Conservation (phyloP, 2,797 vertebrate species). For the Nyctibius grandis region DNA sequence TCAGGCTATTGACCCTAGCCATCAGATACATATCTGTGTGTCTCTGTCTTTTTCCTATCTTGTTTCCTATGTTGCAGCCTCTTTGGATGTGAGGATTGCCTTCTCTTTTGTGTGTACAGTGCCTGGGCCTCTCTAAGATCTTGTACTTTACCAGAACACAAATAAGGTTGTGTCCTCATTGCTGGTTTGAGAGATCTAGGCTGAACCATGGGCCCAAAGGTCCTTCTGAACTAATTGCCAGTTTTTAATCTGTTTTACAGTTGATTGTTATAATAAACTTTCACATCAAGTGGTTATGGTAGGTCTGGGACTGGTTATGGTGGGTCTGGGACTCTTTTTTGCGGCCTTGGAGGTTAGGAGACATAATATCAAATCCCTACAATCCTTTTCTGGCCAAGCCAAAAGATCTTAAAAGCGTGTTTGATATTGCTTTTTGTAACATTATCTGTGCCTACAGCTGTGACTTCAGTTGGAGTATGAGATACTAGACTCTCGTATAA, state of each 20-base stretch:
- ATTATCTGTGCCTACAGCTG: rapidly evolving
- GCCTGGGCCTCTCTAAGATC: not conserved
- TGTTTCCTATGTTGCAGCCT: not conserved
- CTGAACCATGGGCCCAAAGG: not conserved
- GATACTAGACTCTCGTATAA: not conserved
- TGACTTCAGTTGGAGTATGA: not conserved
- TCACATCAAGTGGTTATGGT: not conserved
- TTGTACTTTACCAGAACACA: not conserved
- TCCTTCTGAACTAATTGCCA: not conserved
- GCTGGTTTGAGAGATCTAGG: not conserved
- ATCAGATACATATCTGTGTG: not conserved
- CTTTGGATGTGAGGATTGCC: not conserved
- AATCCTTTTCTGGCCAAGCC: not conserved
- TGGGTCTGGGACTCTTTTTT: not conserved
- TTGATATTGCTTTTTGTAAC: not conserved
- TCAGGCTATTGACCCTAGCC: not conserved
- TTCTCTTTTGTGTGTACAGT: not conserved
- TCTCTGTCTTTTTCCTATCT: not conserved
- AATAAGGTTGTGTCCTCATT: not conserved
- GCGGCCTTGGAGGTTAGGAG: not conserved
- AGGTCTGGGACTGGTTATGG: not conserved
- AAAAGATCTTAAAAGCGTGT: not conserved
- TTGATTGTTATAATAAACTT: not conserved
- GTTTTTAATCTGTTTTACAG: not conserved
- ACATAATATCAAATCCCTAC: not conserved